Percentiles rank a stretch among this genome's conserved stretches.
These are phyloP conservation scores for Chloropsis cyanopogon DNA, from an alignment of 2,113 vertebrate genomes.

Conservation along the genomic window DNA sequence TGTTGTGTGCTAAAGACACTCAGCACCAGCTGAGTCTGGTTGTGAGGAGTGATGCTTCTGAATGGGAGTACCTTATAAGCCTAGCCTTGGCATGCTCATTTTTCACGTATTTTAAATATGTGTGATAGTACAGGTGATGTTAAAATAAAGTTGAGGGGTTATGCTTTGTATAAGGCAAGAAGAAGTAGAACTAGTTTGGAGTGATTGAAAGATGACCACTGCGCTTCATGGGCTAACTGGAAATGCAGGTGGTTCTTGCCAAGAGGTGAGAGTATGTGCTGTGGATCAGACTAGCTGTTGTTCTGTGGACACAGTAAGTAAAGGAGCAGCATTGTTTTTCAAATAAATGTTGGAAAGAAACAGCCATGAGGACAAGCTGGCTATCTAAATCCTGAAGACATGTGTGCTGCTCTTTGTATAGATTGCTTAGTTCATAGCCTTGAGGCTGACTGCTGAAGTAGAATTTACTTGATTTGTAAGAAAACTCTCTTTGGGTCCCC, in stretches of 20 bases:
- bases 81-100: background rate
- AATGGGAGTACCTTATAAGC: background rate
- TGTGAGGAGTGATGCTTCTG: background rate
- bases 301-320: background rate
- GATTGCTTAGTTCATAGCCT: background rate
- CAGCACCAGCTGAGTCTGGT: fast-evolving
- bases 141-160: background rate
- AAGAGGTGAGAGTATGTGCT: background rate
- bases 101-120: background rate
- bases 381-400: background rate
- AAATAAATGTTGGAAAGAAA: background rate
- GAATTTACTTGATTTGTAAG: background rate
- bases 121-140: background rate
- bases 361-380: background rate
- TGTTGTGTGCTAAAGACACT: fast-evolving
- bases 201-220: background rate
- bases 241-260: background rate
- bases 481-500: background rate
- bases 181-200: background rate
- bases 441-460: background rate
- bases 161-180: background rate
- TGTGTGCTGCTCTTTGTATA: background rate
- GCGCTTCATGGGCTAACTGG: background rate
- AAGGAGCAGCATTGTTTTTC: background rate
- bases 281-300: background rate